A percentile compares a stretch with the other conserved stretches of the same genome.
phyloP scores from a whole-genome alignment of 2,888 invertebrate species.

The Tinea pellionella region DNA sequence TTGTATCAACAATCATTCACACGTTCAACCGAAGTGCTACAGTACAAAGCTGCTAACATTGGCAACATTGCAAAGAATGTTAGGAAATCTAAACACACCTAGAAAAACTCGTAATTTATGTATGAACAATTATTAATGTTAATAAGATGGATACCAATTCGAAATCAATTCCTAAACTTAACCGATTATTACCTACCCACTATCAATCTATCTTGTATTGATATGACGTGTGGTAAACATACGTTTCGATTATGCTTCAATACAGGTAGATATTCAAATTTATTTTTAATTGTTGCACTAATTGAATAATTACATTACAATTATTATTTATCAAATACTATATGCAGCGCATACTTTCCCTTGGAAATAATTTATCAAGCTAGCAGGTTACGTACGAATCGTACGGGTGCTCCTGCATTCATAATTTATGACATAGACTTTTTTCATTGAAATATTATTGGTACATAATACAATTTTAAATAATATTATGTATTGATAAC shows the following conservation, averaged over 20 bases:
- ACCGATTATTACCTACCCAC: not conserved
- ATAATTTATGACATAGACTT: slow-evolving; percentile 18
- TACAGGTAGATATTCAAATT: not conserved
- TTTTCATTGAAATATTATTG: not conserved
- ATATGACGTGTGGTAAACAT: not conserved
- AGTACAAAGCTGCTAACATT: slow-evolving; percentile 18
- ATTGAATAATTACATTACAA: not conserved
- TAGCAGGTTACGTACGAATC: slow-evolving; percentile 43
- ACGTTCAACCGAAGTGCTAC: not conserved
- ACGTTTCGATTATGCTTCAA: not conserved
- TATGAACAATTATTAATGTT: not conserved
- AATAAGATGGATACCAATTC: not conserved
- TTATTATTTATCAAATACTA: not conserved
- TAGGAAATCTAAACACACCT: slow-evolving; percentile 25
- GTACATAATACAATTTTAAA: slow-evolving; percentile 23
- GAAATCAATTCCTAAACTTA: not conserved
- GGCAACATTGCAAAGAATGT: slow-evolving; percentile 36
- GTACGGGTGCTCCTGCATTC: slow-evolving; percentile 33
- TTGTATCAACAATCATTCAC: slow-evolving; percentile 9
- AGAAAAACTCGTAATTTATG: not conserved
- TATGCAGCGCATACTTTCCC: not conserved
- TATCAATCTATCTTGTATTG: not conserved
- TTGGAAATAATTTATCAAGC: slow-evolving; percentile 19
- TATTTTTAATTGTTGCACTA: not conserved
- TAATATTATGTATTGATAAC: not conserved